Percentiles rank a stretch among this genome's conserved stretches.
Conservation (phyloP, 1,140 invertebrate genomes). For the Palaemon carinicauda region DNA sequence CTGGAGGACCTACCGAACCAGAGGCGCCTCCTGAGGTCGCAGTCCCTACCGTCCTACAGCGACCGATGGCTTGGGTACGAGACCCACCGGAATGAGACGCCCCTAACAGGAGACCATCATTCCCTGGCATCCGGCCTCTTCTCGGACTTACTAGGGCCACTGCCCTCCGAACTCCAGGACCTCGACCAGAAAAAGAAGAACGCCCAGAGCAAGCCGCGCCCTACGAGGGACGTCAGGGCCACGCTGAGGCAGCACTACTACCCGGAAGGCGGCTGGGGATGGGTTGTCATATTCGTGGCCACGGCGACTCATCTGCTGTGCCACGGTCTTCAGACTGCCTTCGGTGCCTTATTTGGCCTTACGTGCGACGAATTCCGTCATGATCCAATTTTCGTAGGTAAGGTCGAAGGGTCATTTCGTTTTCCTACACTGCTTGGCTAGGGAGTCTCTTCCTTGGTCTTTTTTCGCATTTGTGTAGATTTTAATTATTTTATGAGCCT, state of each 20-base stretch:
- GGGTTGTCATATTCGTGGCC: slow-evolving; percentile 38
- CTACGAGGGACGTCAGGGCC: slow-evolving; percentile 20
- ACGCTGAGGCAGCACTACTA: slow-evolving; percentile 47
- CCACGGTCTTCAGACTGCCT: slow-evolving; percentile 40
- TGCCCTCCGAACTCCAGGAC: neutral
- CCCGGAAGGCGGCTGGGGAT: slow-evolving; percentile 46
- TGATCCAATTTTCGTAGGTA: slow-evolving; percentile 31
- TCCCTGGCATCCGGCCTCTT: neutral
- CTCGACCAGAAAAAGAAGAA: too few species aligned
- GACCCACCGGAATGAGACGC: neutral
- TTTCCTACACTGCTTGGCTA: too few species aligned
- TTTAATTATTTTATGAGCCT: too few species aligned
- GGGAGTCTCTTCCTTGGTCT: too few species aligned
- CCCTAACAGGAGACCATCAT: neutral
- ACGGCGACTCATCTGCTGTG: slow-evolving; percentile 11
- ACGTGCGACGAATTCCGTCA: slow-evolving; percentile 24
- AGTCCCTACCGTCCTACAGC: slow-evolving; percentile 38
- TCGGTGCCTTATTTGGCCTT: slow-evolving; percentile 28
- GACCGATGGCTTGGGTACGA: neutral
- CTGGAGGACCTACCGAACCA: neutral
- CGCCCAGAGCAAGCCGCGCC: neutral
- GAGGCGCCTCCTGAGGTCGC: slow-evolving; percentile 37
- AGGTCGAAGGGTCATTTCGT: neutral
- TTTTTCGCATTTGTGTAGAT: too few species aligned
- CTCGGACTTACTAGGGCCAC: neutral